Base-by-base conservation (phyloP, 2,797 vertebrate genomes). In the Helarctos malayanus region DNA sequence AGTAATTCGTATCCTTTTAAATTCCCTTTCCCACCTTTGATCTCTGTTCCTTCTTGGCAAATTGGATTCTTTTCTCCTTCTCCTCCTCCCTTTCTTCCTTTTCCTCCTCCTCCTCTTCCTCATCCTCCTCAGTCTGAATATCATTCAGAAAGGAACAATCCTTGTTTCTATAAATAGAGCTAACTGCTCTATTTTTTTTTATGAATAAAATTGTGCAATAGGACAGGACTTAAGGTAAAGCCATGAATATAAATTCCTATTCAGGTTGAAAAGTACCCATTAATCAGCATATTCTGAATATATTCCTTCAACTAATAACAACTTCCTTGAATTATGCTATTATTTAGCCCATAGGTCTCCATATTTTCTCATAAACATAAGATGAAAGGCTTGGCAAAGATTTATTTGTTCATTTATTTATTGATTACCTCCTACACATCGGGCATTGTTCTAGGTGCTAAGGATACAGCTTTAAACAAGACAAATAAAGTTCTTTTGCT, bases 371-470 rank as follows among this genome's bases (percentile, higher is more conserved):
- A 52, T 14, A 69, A 92, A 57, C n/a, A 52, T 3, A 54, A 41
- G n/a, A 91, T 41, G 9, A 73, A n/a, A 95, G 38, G 2, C 32
- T 57, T 88, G 25, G 13, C 45, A 76, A 91, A 87, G 7, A 84
- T 93, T 78, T 90, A 68, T 79, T 92, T 69, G 54, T 69, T 88
- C 16, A 68, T 45, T 59, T 92, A 65, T 69, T 83, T 32, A 91
- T 10, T 88, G 41, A 78, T 63, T 78, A 84, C 47, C 38, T 93
- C 11, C 3, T 54, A 19, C 76, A 35, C 15, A 86, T 59, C 23
- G 65, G 63, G 18, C 13, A 78, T 81, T 97, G n/a, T 89, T 90
- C 69, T 68, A 29, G 35, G 69, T 79, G 29, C 23, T 41, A 14
- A n/a, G 32, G 52, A 76, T 54, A 90, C 11, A 38, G 12, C 19